Percentiles rank a stretch among this genome's conserved stretches.
Evolutionary conservation across 2,888 invertebrate genomes (phyloP).

Genomic region (Lycia hirtaria): DNA sequence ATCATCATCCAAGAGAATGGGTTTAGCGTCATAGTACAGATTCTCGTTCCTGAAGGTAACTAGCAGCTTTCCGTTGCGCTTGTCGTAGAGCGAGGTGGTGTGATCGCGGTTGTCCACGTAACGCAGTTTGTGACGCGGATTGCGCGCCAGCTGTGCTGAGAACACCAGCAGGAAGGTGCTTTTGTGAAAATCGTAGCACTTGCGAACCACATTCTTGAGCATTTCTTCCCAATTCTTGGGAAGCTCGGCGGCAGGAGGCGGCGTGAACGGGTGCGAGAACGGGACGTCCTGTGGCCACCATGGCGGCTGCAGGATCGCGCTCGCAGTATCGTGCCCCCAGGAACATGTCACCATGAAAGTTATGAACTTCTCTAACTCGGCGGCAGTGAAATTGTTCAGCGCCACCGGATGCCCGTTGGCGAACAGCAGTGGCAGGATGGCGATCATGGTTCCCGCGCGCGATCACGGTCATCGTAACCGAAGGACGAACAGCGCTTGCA

Average conservation of each 20-base stretch:
- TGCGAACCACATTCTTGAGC: constrained; percentile 87
- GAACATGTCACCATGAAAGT: constrained; percentile 92
- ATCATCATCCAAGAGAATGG: constrained; percentile 24
- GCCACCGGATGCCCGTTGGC: constrained; percentile 90
- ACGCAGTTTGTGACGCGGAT: constrained; percentile 87
- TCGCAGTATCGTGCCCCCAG: constrained; percentile 87
- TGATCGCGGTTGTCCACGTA: constrained; percentile 90
- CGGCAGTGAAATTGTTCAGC: constrained; percentile 86
- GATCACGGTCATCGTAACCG: constrained; percentile 78
- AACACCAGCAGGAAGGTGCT: constrained; percentile 89
- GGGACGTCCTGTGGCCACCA: constrained; percentile 90
- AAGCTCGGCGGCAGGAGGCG: constrained; percentile 75
- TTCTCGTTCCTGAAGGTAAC: constrained; percentile 92
- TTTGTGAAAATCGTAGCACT: constrained; percentile 90
- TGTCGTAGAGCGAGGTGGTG: constrained; percentile 89
- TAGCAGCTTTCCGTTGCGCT: constrained; percentile 87
- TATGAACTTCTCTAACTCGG: constrained; percentile 89
- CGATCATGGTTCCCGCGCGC: constrained; percentile 86
- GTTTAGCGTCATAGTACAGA: constrained; percentile 80
- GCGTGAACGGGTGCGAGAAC: constrained; percentile 87
- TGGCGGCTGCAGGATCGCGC: constrained; percentile 86
- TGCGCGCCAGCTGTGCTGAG: constrained; percentile 88
- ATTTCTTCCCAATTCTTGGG: constrained; percentile 86
- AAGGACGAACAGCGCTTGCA: constrained; percentile 71
- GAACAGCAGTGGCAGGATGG: constrained; percentile 90